These are phyloP conservation scores for Cossypha dichroa DNA, from an alignment of 2,797 vertebrate species.

Conservation along the genomic window DNA sequence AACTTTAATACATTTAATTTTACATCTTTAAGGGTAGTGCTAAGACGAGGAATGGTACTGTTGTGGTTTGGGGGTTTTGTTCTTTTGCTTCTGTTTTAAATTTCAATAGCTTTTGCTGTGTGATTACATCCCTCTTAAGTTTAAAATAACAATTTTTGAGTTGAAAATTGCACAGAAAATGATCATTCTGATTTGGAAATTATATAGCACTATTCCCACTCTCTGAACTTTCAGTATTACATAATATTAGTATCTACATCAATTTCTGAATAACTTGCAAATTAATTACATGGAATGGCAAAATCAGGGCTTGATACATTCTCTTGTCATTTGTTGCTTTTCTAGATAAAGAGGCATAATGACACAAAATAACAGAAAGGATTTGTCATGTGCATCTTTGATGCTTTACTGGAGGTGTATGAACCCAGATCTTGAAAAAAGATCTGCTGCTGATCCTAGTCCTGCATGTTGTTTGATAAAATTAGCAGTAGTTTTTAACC, in stretches of 20 bases:
- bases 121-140: neutral
- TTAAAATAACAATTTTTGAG: neutral
- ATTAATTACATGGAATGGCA: neutral
- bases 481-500: neutral
- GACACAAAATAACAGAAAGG: neutral
- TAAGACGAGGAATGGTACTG: neutral
- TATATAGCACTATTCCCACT: neutral
- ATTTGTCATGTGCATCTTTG: neutral
- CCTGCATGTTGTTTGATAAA: neutral
- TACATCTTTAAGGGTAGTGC: neutral
- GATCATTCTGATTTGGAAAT: conserved; percentile 27
- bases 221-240: neutral
- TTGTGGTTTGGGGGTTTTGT: neutral
- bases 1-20: neutral
- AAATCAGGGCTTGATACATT: neutral
- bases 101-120: neutral
- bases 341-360: neutral
- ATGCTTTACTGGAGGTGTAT: neutral
- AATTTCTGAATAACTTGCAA: neutral
- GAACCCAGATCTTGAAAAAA: neutral
- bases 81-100: neutral
- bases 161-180: neutral
- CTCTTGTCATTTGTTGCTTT: neutral
- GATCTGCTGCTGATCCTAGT: neutral
- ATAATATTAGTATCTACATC: neutral